Base-by-base conservation (phyloP, 2,797 vertebrate species). In the Phoxinus dragarum region DNA sequence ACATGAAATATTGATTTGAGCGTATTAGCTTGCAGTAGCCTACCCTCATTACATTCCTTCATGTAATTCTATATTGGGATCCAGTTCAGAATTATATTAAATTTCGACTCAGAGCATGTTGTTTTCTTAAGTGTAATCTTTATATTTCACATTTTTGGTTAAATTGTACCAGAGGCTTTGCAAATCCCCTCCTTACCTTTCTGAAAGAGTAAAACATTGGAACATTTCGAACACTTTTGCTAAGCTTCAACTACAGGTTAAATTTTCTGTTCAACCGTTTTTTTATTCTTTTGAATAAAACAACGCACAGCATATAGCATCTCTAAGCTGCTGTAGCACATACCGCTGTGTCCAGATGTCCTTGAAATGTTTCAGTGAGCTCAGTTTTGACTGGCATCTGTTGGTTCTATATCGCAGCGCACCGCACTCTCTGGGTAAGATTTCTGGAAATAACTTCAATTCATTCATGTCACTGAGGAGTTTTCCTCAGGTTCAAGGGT, bases 401-500 rank as follows among this genome's bases (percentile, higher is more conserved):
- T 85, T 85, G 68, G 42, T 71, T 85, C 72, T 83, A 69, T 40
- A 21, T 61, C 64, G 31, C 72, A 69, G 73, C 68, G 2, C 61
- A 16, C 23, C n/a, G 2, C 59, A 56, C 75, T 81, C 80, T 77
- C 56, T 54, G 36, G 38, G 66, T 88, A 34, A 77, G 66, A 72
- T 56, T 66, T 61, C 21, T 64, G 68, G 61, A 81, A 91, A 89
- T 86, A 85, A 88, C 88, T 90, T 86, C 72, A 83, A 77, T 52
- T 66, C 47, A 85, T 91, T 90, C 44, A 56, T 86, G 81, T 84
- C 88, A 88, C 87, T 86, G 3, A 8, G 80, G 85, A 86, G 44
- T 89, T 52, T 88, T 87, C 42, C 83, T 69, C 64, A 71, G 88
- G 90, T 93, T 92, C 89, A 93, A 89, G 86, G 91, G 71, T 88